phyloP scores from a whole-genome alignment of 1,140 invertebrate genomes.

The Phenacoccus solenopsis region DNA sequence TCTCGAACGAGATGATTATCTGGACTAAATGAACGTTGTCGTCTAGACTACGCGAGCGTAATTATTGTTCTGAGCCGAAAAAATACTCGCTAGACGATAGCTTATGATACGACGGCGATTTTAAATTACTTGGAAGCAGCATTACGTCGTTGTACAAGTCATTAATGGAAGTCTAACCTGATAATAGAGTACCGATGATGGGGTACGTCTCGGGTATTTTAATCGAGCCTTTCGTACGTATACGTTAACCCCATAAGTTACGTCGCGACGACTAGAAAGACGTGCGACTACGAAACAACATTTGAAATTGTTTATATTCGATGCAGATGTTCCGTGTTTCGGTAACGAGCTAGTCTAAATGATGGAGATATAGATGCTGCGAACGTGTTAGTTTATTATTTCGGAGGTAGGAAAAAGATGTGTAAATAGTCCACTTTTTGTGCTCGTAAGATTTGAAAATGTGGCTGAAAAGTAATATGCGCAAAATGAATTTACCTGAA shows the following conservation, averaged over 20 bases:
- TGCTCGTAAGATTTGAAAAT: too few species aligned
- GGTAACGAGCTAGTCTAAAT: neutral
- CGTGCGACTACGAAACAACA: neutral
- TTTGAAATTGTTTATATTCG: neutral
- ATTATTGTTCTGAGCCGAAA: neutral
- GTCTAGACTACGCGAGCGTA: neutral
- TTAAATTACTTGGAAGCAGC: neutral
- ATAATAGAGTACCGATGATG: neutral
- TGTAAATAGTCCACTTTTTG: too few species aligned
- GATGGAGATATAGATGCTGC: neutral
- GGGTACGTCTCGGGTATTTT: neutral
- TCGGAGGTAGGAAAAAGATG: too few species aligned
- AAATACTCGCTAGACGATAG: neutral
- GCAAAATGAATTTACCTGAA: too few species aligned
- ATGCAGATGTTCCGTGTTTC: neutral
- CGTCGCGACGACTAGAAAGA: neutral
- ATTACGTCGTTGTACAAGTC: neutral
- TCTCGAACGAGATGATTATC: neutral
- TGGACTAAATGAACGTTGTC: neutral
- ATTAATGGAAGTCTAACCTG: neutral
- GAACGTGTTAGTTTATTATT: too few species aligned
- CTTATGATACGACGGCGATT: neutral
- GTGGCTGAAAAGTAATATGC: too few species aligned
- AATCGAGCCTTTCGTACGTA: neutral
- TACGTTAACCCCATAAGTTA: neutral